These are phyloP conservation scores for Isaurus tuberculatus DNA, from an alignment of 92 coral and sea anemone species.

Conservation along the genomic window DNA sequence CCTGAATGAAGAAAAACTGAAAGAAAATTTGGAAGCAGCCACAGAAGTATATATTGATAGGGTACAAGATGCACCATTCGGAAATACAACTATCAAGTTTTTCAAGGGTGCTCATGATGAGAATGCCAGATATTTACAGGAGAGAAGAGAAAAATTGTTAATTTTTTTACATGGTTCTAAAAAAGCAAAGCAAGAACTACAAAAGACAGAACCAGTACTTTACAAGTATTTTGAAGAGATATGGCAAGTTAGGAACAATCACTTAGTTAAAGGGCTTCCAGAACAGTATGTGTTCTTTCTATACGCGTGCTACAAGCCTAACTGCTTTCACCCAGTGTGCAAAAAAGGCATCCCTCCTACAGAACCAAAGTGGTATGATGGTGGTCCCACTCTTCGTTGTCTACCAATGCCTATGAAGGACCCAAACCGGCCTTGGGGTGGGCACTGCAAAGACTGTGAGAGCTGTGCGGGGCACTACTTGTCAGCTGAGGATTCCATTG, in stretches of 20 bases:
- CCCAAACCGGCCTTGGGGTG: conserved; percentile 58
- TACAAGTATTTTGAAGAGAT: conserved; percentile 66
- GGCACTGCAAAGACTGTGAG: conserved; percentile 46
- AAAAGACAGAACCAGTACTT: conserved; percentile 36
- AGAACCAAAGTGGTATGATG: conserved; percentile 50
- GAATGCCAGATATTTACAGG: conserved; percentile 56
- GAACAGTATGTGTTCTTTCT: conserved; percentile 11
- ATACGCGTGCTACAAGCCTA: conserved; percentile 14
- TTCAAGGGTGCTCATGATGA: conserved; percentile 62
- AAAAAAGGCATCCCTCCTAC: conserved; percentile 19
- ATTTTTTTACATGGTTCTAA: conserved; percentile 61
- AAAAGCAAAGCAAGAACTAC: conserved; percentile 52
- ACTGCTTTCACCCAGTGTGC: conserved; percentile 17
- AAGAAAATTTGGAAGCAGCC: conserved; percentile 63
- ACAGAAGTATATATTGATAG: conserved; percentile 67
- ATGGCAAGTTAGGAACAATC: conserved; percentile 58
- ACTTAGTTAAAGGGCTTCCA: conserved; percentile 15
- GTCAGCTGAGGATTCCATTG: conserved; percentile 47
- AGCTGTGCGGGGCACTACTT: conserved; percentile 54
- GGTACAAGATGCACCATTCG: conserved; percentile 70
- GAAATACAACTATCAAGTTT: conserved; percentile 57
- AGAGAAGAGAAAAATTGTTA: conserved; percentile 60
- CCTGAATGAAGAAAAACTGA: conserved; percentile 58
- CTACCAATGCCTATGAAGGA: conserved; percentile 54
- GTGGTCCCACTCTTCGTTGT: conserved; percentile 41